These are phyloP conservation scores for Paralichthys olivaceus DNA, from an alignment of 2,113 vertebrate genomes.

Conservation along the genomic window DNA sequence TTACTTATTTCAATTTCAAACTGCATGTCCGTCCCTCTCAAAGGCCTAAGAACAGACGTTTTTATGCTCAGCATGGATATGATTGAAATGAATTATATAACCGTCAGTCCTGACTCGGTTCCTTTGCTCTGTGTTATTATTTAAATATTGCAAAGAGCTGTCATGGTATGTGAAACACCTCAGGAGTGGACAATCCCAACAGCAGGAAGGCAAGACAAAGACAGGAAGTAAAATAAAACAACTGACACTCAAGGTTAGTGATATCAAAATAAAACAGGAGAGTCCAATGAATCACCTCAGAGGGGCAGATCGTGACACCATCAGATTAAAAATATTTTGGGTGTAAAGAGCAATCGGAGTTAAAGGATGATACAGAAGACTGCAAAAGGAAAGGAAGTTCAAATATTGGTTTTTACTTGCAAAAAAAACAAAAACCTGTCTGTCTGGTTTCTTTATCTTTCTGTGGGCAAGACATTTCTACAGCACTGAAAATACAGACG, in stretches of 20 bases:
- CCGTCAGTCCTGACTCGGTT: no score
- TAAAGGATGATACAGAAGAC: neutral
- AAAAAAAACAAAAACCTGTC: no score
- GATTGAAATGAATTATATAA: no score
- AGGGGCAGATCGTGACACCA: neutral
- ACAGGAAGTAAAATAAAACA: neutral
- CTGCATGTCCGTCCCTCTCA: no score
- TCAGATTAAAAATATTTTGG: neutral
- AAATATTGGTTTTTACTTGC: neutral
- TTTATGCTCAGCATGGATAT: no score
- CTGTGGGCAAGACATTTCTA: neutral
- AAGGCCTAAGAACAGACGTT: no score
- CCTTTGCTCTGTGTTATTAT: no score
- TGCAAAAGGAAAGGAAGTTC: neutral
- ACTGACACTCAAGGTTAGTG: neutral
- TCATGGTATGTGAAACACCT: neutral
- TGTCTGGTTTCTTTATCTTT: neutral
- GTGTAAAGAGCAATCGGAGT: no score
- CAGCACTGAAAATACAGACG: neutral
- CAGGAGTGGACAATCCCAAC: neutral
- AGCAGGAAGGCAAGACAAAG: neutral
- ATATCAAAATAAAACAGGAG: neutral
- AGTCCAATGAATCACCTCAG: neutral
- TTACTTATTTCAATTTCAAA: no score
- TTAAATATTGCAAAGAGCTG: no score